A percentile compares a stretch with the other conserved stretches of the same genome.
These are phyloP conservation scores for Picus viridis DNA, from an alignment of 2,797 vertebrate genomes.

Conservation along the genomic window DNA sequence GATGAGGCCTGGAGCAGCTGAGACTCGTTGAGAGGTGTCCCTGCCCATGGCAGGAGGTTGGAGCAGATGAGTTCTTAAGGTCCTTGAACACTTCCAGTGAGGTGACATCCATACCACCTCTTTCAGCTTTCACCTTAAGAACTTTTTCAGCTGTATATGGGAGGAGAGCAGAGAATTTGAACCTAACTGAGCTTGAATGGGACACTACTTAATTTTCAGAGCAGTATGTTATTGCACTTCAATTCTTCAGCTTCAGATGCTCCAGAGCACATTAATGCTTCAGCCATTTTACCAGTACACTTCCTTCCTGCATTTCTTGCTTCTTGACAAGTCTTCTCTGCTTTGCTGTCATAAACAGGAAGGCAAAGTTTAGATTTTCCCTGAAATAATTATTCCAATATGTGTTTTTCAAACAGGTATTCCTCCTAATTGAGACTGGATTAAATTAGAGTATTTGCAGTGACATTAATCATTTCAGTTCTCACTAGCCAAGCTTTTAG, in stretches of 20 bases:
- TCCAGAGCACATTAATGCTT: not conserved
- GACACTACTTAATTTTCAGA: not conserved
- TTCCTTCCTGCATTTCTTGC: not conserved
- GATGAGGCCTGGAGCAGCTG: too few species aligned
- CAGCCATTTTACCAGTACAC: not conserved
- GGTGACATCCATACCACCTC: too few species aligned
- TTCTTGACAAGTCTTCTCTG: not conserved
- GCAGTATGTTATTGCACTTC: not conserved
- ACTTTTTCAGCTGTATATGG: not conserved
- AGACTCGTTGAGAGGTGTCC: too few species aligned
- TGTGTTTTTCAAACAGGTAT: not conserved
- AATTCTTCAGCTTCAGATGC: not conserved
- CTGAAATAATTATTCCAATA: not conserved
- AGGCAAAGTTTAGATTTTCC: not conserved
- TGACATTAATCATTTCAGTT: not conserved
- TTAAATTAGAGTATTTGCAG: not conserved
- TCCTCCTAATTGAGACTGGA: not conserved
- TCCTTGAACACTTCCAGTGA: too few species aligned
- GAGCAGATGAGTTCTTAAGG: too few species aligned
- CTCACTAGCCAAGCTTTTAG: not conserved
- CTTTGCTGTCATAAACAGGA: not conserved
- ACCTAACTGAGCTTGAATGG: not conserved
- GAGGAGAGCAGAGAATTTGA: not conserved
- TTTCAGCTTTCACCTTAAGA: not conserved
- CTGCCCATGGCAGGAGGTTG: too few species aligned